phyloP scores from a whole-genome alignment of 1,140 invertebrate genomes.

The Atopsyche davidsoni region DNA sequence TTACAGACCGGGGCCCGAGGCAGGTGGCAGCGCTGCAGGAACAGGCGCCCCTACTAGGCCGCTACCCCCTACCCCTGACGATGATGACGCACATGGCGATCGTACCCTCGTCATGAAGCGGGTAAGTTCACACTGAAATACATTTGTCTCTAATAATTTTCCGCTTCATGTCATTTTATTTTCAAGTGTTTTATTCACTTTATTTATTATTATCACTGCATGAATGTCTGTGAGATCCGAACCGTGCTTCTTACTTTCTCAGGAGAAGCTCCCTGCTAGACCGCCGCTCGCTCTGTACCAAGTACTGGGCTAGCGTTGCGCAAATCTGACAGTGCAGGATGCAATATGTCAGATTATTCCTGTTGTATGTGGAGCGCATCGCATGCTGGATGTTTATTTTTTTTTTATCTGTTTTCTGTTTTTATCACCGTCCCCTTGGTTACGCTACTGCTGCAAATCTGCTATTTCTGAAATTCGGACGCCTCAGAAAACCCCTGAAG shows the following conservation, averaged over 20 bases:
- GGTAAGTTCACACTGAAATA: constrained; percentile 70
- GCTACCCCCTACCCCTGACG: constrained; percentile 87
- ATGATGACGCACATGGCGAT: constrained; percentile 74
- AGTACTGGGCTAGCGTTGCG: too few species aligned
- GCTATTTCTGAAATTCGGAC: neutral
- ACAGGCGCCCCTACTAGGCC: constrained; percentile 83
- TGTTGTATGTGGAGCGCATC: constrained; percentile 16
- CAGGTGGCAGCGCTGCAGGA: constrained; percentile 39
- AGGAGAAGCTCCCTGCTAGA: too few species aligned
- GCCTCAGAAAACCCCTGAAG: neutral
- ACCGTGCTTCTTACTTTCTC: too few species aligned
- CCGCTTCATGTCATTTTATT: too few species aligned
- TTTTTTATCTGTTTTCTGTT: constrained; percentile 34
- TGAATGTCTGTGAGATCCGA: too few species aligned
- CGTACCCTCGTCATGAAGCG: constrained; percentile 83
- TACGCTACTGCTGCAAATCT: neutral
- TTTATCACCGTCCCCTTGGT: constrained; percentile 23
- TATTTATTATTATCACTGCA: too few species aligned
- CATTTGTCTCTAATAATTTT: too few species aligned
- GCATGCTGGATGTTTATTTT: constrained; percentile 34
- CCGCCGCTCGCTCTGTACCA: too few species aligned
- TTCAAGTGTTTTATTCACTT: too few species aligned
- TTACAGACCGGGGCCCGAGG: constrained; percentile 70
- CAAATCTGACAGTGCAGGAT: neutral
- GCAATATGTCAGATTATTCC: neutral